Evolutionary conservation across 2,113 vertebrate species (phyloP).

Genomic region (Baryphthengus martii): DNA sequence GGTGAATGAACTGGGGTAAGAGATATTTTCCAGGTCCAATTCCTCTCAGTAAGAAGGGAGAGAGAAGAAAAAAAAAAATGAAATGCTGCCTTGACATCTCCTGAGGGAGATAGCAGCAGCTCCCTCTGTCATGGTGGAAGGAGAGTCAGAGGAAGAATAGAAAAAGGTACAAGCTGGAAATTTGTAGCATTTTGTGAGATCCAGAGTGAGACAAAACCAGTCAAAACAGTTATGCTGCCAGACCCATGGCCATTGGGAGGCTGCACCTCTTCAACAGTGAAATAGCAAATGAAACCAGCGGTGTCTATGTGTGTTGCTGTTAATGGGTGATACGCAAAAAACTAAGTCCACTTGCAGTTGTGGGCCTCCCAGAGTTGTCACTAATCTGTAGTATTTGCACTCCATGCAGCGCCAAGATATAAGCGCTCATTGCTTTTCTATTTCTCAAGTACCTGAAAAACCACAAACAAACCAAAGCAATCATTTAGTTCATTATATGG

Average conservation of each 20-base stretch:
- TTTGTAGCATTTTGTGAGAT: background rate
- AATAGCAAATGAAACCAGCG: background rate
- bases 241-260: background rate
- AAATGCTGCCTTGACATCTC: background rate
- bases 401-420: background rate
- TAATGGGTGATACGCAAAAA: background rate
- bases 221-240: background rate
- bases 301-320: background rate
- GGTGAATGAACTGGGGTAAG: background rate
- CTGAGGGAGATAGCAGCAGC: background rate
- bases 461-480: background rate
- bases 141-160: background rate
- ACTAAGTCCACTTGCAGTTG: background rate
- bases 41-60: background rate
- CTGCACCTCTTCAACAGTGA: background rate
- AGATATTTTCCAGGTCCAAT: background rate
- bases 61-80: background rate
- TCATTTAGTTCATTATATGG: conserved; percentile 23
- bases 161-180: background rate
- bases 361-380: background rate
- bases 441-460: conserved; percentile 29
- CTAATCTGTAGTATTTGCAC: background rate
- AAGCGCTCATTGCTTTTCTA: background rate
- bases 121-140: background rate
- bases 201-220: background rate